Base-by-base conservation (phyloP, 2,888 invertebrate genomes). In the Drosophila macrospina region DNA sequence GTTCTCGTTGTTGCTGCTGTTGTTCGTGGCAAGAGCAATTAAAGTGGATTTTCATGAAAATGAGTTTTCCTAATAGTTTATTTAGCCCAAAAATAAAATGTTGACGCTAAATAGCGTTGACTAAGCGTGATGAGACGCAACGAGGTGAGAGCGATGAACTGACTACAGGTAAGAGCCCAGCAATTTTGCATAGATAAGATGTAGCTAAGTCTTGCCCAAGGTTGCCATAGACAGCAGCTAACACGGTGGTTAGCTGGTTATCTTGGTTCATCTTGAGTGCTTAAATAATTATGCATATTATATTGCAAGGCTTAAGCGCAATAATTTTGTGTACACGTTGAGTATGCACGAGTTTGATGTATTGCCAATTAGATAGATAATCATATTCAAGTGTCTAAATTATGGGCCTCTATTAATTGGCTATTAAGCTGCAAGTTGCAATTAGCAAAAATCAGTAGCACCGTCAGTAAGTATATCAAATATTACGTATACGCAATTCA, bases 11-110 rank as follows among this genome's bases (percentile, higher is more conserved):
- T 44, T 78, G 67, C 20, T 37, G 51, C 36, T 57, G 37, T 11
- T 55, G 65, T 15, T 26, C 48, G 41, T 37, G 37, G 68, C 62
- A 72, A 67, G 67, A 82, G 88, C 88, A 89, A 86, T 86, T 89
- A 89, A 86, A 78, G 89, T 82, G 80, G 71, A 85, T 86, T 89
- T 78, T 78, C 80, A 82, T 82, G 86, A 82, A 88, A 88, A 88
- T 85, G 76, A 79, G 80, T 77, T 85, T 85, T 76, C 72, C 79
- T 82, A 84, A 86, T 85, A 86, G 87, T 84, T 83, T 86, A 88
- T 86, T 84, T 80, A 65, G 87, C 69, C 62, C 56, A 37, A 56
- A 72, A 88, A 88, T 88, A 84, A 84, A 84, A 86, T 83, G 52
- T 55, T 69, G 67, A 28, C 59, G 67, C 55, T 70, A 68, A 74